These are phyloP conservation scores for Congeria kusceri DNA, from an alignment of 2,888 invertebrate genomes.

Conservation along the genomic window DNA sequence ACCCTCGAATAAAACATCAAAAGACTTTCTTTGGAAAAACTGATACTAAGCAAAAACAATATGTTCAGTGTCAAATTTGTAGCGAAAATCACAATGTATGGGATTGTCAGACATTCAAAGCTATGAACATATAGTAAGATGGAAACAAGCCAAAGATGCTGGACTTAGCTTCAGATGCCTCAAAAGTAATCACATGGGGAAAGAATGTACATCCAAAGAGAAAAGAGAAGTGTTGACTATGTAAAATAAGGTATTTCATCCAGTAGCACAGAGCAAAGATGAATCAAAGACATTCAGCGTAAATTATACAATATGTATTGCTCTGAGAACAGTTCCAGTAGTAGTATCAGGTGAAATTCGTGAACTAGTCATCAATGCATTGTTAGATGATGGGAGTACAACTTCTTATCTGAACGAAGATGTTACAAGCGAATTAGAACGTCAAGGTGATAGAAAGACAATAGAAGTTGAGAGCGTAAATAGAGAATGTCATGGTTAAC, in stretches of 20 bases:
- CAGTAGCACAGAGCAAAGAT: neutral
- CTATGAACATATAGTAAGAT: slow-evolving; percentile 3
- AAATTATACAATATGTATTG: neutral
- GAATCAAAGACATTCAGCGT: neutral
- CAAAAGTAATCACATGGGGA: too few species aligned
- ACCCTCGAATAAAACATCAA: neutral
- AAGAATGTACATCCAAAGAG: slow-evolving; percentile 15
- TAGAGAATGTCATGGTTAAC: slow-evolving; percentile 17
- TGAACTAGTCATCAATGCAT: slow-evolving; percentile 35
- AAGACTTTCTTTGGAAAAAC: too few species aligned
- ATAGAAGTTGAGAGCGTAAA: slow-evolving; percentile 36
- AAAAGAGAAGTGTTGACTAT: neutral
- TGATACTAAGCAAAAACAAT: too few species aligned
- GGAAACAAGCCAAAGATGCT: too few species aligned
- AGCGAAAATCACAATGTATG: too few species aligned
- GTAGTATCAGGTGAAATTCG: neutral
- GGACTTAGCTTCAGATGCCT: slow-evolving; percentile 38
- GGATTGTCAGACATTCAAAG: slow-evolving; percentile 27
- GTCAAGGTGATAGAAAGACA: slow-evolving; percentile 31
- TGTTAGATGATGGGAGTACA: slow-evolving; percentile 51
- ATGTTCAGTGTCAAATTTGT: too few species aligned
- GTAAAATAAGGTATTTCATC: neutral
- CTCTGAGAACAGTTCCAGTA: slow-evolving; percentile 2
- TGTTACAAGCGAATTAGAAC: slow-evolving; percentile 39
- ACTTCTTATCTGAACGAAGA: slow-evolving; percentile 45